Conservation (phyloP, 1,140 invertebrate species). For the Doryteuthis pealeii region DNA sequence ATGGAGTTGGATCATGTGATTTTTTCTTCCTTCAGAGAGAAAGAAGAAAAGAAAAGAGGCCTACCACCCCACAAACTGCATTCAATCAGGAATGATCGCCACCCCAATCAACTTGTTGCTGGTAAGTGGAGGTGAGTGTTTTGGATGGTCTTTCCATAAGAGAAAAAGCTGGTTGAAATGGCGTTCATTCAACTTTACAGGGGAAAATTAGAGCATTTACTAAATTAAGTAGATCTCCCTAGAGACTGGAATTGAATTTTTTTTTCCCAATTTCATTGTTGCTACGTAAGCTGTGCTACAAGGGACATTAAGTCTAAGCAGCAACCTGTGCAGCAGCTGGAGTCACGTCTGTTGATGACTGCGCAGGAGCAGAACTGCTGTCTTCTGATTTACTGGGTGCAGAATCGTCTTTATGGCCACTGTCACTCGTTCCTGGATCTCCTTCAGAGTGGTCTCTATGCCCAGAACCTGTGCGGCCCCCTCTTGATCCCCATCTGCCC, state of each 20-base stretch:
- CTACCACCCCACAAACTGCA: neutral
- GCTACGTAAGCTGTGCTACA: conserved; percentile 7
- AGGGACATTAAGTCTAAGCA: neutral
- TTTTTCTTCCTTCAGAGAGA: too few relatives aligned
- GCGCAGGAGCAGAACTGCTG: neutral
- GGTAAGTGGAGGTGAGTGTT: neutral
- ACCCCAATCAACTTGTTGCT: conserved; percentile 9
- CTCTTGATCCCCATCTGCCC: conserved; percentile 15
- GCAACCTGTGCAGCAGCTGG: conserved; percentile 1
- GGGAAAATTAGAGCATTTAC: conserved; percentile 6
- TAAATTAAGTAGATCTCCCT: conserved; percentile 9
- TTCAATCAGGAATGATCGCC: conserved; percentile 2
- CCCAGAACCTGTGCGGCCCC: neutral
- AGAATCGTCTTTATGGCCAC: neutral
- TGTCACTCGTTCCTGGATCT: neutral
- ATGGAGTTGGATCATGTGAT: neutral
- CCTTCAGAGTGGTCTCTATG: neutral
- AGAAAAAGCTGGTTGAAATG: conserved; percentile 9
- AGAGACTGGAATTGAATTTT: neutral
- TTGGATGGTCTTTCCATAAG: neutral
- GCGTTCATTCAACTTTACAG: conserved; percentile 10
- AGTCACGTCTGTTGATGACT: neutral
- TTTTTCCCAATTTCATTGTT: neutral
- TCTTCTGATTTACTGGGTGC: neutral
- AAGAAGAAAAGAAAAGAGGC: too few relatives aligned